A percentile compares a stretch with the other conserved stretches of the same genome.
These are phyloP conservation scores for Ophion slaviceki DNA, from an alignment of 2,888 invertebrate genomes.

Conservation along the genomic window DNA sequence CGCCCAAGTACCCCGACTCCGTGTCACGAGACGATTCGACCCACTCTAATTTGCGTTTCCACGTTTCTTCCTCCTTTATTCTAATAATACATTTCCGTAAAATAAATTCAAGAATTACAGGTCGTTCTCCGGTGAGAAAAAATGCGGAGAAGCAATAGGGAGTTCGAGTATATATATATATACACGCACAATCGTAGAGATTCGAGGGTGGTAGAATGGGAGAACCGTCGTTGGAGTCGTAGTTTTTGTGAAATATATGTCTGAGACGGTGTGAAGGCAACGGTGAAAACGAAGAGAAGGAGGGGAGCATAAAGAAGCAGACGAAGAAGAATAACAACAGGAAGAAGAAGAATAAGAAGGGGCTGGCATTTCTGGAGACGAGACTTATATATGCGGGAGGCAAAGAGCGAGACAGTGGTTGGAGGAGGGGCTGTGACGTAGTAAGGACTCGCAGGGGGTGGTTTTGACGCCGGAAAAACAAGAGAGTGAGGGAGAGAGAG, in stretches of 20 bases:
- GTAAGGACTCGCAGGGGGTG: constrained; percentile 20
- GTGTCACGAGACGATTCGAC: constrained; percentile 48
- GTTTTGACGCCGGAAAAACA: constrained; percentile 55
- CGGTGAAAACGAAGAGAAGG: constrained; percentile 27
- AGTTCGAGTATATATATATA: constrained; percentile 4
- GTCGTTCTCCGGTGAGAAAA: constrained; percentile 36
- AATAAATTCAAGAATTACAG: constrained; percentile 60
- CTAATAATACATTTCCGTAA: constrained; percentile 55
- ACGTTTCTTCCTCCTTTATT: constrained; percentile 45
- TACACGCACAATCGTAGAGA: constrained; percentile 23
- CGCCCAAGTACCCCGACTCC: constrained; percentile 25
- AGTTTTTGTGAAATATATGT: constrained; percentile 58
- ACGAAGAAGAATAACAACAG: constrained; percentile 23
- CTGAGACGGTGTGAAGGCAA: constrained; percentile 46
- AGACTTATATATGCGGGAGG: constrained; percentile 47
- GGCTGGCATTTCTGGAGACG: constrained; percentile 38
- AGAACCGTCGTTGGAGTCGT: constrained; percentile 53
- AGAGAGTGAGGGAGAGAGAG: constrained; percentile 22
- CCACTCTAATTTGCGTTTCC: constrained; percentile 54
- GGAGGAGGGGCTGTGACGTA: constrained; percentile 2
- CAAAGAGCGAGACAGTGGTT: constrained; percentile 49
- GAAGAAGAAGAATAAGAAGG: constrained; percentile 33
- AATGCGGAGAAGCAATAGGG: background rate
- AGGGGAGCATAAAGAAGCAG: constrained; percentile 22
- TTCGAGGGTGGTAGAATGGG: constrained; percentile 30